Evolutionary conservation across 23 tunicate genomes (phyloP).

Genomic region (Corella eumyota): DNA sequence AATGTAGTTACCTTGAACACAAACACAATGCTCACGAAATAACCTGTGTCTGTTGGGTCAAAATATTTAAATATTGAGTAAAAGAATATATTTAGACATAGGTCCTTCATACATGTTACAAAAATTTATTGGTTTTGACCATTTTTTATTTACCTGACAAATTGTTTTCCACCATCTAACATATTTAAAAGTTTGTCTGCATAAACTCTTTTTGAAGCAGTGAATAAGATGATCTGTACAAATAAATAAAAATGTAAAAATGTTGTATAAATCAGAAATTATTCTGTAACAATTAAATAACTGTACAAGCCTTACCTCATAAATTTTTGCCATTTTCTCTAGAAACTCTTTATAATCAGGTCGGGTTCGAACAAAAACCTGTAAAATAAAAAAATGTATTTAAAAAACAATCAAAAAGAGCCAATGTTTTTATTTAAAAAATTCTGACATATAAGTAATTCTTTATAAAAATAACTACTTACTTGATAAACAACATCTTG

Average conservation of each 20-base stretch:
- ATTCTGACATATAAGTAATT: not conserved
- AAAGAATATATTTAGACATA: no score
- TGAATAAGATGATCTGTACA: conserved; percentile 74
- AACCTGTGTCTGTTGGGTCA: conserved; percentile 60
- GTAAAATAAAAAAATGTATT: not conserved
- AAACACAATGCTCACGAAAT: conserved; percentile 95
- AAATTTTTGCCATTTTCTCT: conserved; percentile 81
- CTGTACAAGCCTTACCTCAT: conserved; percentile 29
- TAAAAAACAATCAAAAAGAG: not conserved
- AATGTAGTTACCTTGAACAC: conserved; percentile 95
- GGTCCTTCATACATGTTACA: no score
- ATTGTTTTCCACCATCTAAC: conserved; percentile 84
- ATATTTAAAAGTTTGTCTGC: conserved; percentile 84
- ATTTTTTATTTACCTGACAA: conserved; percentile 21
- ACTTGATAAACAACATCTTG: conserved; percentile 92
- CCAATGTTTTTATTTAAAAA: not conserved
- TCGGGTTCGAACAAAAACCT: conserved; percentile 92
- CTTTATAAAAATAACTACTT: not conserved
- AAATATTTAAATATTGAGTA: no score
- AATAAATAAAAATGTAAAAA: not conserved
- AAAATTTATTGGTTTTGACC: not conserved
- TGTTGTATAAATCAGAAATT: not conserved
- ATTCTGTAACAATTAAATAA: not conserved
- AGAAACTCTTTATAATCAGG: conserved; percentile 90
- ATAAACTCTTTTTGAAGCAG: conserved; percentile 80